phyloP scores from a whole-genome alignment of 2,888 invertebrate species.

The Rhaphigaster nebulosa region DNA sequence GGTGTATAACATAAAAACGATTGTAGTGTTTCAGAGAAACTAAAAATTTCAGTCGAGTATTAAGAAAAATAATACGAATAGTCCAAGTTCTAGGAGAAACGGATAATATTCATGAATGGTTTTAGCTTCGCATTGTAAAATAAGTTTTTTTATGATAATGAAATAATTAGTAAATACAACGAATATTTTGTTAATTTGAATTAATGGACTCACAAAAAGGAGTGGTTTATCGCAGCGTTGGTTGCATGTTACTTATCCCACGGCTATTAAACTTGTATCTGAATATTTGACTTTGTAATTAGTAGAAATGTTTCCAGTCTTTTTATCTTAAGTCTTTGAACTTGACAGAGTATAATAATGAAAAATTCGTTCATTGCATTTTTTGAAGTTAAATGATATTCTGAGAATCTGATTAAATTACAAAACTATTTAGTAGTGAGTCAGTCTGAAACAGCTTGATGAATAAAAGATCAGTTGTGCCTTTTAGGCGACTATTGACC shows the following conservation, averaged over 20 bases:
- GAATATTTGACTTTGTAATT: conserved; percentile 46
- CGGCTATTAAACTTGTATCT: conserved; percentile 24
- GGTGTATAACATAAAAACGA: too few relatives aligned
- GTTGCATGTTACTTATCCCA: conserved; percentile 20
- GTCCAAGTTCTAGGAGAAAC: background rate
- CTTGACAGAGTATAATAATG: conserved; percentile 21
- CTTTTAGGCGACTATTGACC: background rate
- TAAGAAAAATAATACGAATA: background rate
- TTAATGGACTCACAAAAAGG: background rate
- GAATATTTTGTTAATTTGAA: conserved; percentile 19
- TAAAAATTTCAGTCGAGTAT: too few relatives aligned
- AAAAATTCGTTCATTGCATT: background rate
- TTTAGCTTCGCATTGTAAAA: background rate
- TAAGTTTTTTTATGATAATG: background rate
- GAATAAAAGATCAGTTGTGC: background rate
- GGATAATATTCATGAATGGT: background rate
- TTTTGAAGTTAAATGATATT: background rate
- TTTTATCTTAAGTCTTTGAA: background rate
- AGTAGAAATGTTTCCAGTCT: background rate
- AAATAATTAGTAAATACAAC: background rate
- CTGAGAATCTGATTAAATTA: background rate
- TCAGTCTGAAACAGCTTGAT: background rate
- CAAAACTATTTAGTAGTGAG: background rate
- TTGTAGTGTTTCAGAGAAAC: too few relatives aligned
- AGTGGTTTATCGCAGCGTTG: background rate